Evolutionary conservation across 2,797 vertebrate genomes (phyloP).

Genomic region (Xyrichtys novacula): DNA sequence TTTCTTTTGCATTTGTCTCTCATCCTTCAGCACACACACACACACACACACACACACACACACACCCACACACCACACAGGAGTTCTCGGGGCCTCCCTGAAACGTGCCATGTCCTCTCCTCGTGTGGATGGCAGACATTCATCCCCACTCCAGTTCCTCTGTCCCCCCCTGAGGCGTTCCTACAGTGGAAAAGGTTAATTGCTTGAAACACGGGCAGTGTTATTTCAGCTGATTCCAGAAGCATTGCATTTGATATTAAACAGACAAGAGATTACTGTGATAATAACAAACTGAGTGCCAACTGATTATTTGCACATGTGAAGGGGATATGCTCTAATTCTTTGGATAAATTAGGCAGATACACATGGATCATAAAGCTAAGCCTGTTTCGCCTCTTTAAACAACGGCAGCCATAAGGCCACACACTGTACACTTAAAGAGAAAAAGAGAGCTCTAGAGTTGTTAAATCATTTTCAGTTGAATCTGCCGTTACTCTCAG

Average conservation of each 20-base stretch:
- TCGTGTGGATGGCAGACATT: constrained; percentile 57
- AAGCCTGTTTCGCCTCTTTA: background rate
- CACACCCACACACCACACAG: constrained; percentile 24
- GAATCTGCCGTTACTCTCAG: constrained; percentile 55
- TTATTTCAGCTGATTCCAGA: constrained; percentile 81
- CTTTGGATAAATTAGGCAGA: background rate
- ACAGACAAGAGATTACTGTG: constrained; percentile 66
- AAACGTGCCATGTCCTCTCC: constrained; percentile 67
- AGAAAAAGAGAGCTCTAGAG: constrained; percentile 7
- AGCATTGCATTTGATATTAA: constrained; percentile 76
- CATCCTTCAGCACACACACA: constrained; percentile 38
- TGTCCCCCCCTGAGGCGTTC: constrained; percentile 63
- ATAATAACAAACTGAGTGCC: constrained; percentile 65
- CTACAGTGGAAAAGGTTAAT: constrained; percentile 81
- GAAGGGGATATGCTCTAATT: constrained; percentile 40
- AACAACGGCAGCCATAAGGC: constrained; percentile 8
- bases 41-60: constrained; percentile 22
- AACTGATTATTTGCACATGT: constrained; percentile 56
- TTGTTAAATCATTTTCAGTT: constrained; percentile 60
- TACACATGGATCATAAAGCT: constrained; percentile 13
- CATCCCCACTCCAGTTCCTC: constrained; percentile 59
- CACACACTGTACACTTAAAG: background rate
- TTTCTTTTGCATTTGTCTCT: constrained; percentile 63
- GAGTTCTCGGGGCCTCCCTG: constrained; percentile 58
- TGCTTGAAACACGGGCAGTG: constrained; percentile 76